Evolutionary conservation across 2,888 invertebrate genomes (phyloP).

Genomic region (Phyto melanocephala): DNA sequence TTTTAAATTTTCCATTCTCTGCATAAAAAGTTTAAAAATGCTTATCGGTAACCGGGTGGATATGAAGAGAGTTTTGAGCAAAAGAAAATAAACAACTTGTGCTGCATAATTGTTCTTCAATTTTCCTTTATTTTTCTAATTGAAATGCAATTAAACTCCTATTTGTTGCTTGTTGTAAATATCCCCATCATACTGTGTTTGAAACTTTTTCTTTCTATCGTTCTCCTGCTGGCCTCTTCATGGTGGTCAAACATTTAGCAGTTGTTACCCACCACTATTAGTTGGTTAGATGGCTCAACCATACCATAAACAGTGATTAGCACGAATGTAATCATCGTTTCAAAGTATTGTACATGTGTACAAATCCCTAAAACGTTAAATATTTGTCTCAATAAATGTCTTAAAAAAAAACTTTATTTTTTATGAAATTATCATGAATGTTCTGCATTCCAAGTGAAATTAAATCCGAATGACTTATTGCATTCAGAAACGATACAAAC

Average conservation of each 20-base stretch:
- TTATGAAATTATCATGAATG: no score
- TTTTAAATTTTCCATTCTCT: slow-evolving; percentile 34
- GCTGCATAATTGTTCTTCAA: slow-evolving; percentile 39
- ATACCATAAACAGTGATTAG: background rate
- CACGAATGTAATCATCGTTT: background rate
- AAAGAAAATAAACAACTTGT: slow-evolving; percentile 17
- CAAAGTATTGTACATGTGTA: no score
- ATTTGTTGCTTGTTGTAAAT: slow-evolving; percentile 27
- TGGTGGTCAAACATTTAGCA: slow-evolving; percentile 59
- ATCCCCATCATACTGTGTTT: slow-evolving; percentile 15
- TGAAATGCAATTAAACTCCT: slow-evolving; percentile 59
- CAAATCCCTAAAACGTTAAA: no score
- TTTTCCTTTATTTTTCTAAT: slow-evolving; percentile 37
- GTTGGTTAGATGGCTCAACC: slow-evolving; percentile 8
- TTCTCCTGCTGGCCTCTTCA: slow-evolving; percentile 18
- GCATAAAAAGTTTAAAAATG: slow-evolving; percentile 22
- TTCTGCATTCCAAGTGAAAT: no score
- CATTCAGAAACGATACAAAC: no score
- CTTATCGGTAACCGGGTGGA: background rate
- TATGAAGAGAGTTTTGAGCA: background rate
- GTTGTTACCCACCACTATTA: slow-evolving; percentile 46
- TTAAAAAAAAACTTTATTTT: no score
- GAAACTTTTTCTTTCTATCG: background rate
- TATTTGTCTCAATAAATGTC: no score
- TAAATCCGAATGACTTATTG: no score